A percentile compares a stretch with the other conserved stretches of the same genome.
Evolutionary conservation across 2,113 vertebrate species (phyloP).

Genomic region (Sebastes schlegelii): DNA sequence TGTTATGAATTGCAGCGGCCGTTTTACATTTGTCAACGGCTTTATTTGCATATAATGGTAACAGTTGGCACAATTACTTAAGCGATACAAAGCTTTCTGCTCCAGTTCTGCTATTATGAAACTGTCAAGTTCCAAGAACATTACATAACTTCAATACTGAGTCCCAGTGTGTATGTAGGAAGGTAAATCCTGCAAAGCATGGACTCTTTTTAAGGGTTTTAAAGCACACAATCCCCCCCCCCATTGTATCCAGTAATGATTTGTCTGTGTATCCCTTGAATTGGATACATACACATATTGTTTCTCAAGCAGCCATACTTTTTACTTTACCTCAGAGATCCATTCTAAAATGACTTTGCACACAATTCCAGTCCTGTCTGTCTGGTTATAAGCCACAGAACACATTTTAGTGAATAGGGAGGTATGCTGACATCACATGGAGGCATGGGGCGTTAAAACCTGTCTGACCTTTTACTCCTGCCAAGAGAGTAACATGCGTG

Average conservation of each 20-base stretch:
- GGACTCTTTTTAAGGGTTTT: background rate
- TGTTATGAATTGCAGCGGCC: background rate
- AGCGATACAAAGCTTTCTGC: too few species aligned
- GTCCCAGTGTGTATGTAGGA: background rate
- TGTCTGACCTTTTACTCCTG: background rate
- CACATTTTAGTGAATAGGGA: too few species aligned
- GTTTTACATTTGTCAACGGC: background rate
- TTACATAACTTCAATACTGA: background rate
- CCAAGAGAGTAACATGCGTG: too few species aligned
- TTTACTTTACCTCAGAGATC: background rate
- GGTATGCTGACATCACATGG: background rate
- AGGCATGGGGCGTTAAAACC: background rate
- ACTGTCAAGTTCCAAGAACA: too few species aligned
- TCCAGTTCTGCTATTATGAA: too few species aligned
- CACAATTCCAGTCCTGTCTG: background rate
- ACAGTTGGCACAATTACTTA: background rate
- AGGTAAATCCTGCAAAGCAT: background rate
- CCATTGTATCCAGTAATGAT: too few species aligned
- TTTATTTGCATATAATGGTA: background rate
- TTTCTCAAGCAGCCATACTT: background rate
- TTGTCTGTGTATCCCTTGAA: too few species aligned
- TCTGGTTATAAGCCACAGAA: background rate
- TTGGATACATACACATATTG: too few species aligned
- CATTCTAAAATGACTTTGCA: background rate
- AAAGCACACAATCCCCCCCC: too few species aligned